Evolutionary conservation across 2,797 vertebrate species (phyloP).

Genomic region (Taeniopygia guttata): DNA sequence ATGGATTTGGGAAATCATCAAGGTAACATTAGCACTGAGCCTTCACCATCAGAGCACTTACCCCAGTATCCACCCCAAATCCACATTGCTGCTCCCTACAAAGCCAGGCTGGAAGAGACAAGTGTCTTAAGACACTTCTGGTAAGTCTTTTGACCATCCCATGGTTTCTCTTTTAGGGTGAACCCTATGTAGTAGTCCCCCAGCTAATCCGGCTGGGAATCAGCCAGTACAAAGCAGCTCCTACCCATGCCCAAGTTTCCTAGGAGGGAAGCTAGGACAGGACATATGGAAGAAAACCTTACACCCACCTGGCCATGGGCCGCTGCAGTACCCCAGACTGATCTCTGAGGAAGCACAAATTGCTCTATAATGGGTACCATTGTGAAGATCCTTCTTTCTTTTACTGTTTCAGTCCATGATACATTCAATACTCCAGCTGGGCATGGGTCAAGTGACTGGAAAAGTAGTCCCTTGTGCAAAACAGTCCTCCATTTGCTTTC

Average conservation of each 20-base stretch:
- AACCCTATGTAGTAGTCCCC: accelerated
- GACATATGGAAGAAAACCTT: background rate
- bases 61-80: too few species aligned
- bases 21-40: background rate
- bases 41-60: background rate
- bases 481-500: background rate
- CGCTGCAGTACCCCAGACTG: background rate
- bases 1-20: background rate
- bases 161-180: background rate
- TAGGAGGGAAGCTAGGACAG: background rate
- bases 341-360: background rate
- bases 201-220: background rate
- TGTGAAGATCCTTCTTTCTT: background rate
- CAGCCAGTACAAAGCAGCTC: background rate
- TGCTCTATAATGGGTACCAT: background rate
- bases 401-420: background rate
- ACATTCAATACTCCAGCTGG: background rate
- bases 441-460: background rate
- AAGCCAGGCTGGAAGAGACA: background rate
- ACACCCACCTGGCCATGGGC: background rate
- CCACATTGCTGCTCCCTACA: background rate
- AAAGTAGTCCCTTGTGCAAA: background rate
- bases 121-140: background rate
- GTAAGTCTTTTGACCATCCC: background rate
- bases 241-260: background rate